Base-by-base conservation (phyloP, 1,140 invertebrate species). In the Paraescarpia echinospica region DNA sequence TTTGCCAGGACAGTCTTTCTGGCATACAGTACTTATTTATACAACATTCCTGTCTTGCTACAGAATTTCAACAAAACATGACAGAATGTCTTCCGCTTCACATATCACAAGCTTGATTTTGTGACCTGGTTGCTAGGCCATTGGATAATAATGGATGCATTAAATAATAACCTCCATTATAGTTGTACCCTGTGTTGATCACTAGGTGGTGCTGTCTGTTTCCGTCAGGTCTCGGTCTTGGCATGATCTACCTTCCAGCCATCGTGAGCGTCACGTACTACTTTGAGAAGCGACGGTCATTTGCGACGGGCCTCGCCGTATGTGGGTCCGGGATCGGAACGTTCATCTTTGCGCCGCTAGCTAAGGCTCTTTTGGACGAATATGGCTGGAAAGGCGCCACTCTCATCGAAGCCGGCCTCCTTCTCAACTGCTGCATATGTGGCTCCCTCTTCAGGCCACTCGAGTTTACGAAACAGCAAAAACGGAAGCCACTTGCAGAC, bases 231-330 rank as follows among this genome's bases (percentile, higher is more conserved):
- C 96, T 99, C 35, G 98, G 99, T 18, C 98, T 99, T 94, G 99
- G 98, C 1, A 97, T 99, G 93, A 98, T 99, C 93, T 99, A 99
- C 95, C 96, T 99, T 41, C 98, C 98, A 1, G 98, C 98, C 89
- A 99, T 99, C 93, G 98, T 99, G 34, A 98, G 98, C 95, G 98
- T 99, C 18, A 99, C 98, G 1, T 98, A 97, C 93, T 99, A 99
- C 96, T 99, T 99, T 95, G 98, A 99, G 94, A 97, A 98, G 94
- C 98, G 97, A 93, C 97, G 98, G 91, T 98, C 98, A 5, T 96
- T 99, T 93, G 98, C 98, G 4, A 99, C 98, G 0, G 98, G 98
- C 1, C 98, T 99, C 34, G 98, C 98, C 0, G 98, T 99, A 0
- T 99, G 98, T 94, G 99, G 98, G 5, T 99, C 98, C 9, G 96